Evolutionary conservation across 2,113 vertebrate genomes (phyloP).

Genomic region (Geothlypis trichas): DNA sequence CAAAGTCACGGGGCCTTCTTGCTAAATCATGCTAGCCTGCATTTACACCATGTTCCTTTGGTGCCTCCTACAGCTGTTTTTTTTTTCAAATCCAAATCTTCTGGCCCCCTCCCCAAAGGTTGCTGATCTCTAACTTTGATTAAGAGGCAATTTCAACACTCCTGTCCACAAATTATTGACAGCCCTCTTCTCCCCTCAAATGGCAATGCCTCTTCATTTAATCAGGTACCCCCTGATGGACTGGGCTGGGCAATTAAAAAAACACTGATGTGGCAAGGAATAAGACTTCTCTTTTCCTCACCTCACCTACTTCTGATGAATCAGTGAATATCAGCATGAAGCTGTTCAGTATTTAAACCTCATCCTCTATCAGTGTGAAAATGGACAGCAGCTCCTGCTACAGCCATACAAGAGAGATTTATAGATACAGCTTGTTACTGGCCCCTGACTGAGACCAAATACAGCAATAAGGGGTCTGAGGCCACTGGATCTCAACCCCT

Average conservation of each 20-base stretch:
- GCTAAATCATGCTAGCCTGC: neutral
- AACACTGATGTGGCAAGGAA: neutral
- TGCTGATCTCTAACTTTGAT: neutral
- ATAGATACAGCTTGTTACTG: neutral
- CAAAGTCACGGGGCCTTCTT: neutral
- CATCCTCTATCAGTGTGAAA: neutral
- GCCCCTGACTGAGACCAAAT: neutral
- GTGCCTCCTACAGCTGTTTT: constrained; percentile 4
- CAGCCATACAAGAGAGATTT: neutral
- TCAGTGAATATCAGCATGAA: neutral
- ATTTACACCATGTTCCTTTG: neutral
- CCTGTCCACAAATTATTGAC: neutral
- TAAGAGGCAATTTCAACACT: neutral
- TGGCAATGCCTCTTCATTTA: neutral
- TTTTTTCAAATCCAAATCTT: neutral
- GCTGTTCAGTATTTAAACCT: neutral
- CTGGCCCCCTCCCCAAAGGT: neutral
- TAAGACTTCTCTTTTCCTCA: neutral
- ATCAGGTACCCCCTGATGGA: neutral
- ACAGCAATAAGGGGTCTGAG: neutral
- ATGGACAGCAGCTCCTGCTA: neutral
- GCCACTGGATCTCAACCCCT: neutral
- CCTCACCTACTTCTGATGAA: neutral
- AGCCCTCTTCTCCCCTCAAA: neutral
- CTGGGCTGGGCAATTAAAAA: neutral